phyloP scores from a whole-genome alignment of 1,140 invertebrate genomes.

The Apis dorsata region DNA sequence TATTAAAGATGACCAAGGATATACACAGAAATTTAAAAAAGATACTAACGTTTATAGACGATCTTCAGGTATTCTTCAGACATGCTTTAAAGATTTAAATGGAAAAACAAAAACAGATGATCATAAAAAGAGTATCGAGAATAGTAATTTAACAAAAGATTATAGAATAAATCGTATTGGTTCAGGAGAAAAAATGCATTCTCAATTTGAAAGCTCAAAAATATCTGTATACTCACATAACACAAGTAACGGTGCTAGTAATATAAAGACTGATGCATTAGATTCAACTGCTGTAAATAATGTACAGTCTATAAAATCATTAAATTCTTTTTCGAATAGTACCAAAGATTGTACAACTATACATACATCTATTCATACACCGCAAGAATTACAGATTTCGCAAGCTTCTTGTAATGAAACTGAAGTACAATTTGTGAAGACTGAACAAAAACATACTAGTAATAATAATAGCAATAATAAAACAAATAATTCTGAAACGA shows the following conservation, averaged over 20 bases:
- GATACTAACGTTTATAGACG: slow-evolving; percentile 29
- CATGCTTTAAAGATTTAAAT: slow-evolving; percentile 6
- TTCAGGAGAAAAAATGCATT: slow-evolving; percentile 4
- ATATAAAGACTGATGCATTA: slow-evolving; percentile 43
- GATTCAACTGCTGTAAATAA: slow-evolving; percentile 33
- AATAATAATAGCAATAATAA: slow-evolving; percentile 49
- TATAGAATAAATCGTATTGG: slow-evolving; percentile 19
- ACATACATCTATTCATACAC: slow-evolving; percentile 14
- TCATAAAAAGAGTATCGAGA: slow-evolving; percentile 16
- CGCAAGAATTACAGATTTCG: slow-evolving; percentile 22
- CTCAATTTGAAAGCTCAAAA: slow-evolving; percentile 20
- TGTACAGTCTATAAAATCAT: slow-evolving; percentile 34
- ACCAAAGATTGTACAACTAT: slow-evolving; percentile 33
- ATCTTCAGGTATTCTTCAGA: slow-evolving; percentile 12
- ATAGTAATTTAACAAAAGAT: slow-evolving; percentile 28
- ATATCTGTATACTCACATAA: slow-evolving; percentile 19
- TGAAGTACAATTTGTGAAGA: slow-evolving; percentile 48
- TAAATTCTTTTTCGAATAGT: slow-evolving; percentile 34
- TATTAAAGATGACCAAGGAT: slow-evolving; percentile 35
- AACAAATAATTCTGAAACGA: slow-evolving; percentile 24
- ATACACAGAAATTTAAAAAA: slow-evolving; percentile 26
- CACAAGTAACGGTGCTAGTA: slow-evolving; percentile 37
- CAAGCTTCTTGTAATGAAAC: slow-evolving; percentile 33
- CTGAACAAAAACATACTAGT: slow-evolving; percentile 41
- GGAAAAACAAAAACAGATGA: slow-evolving; percentile 24